phyloP scores from a whole-genome alignment of 2,888 invertebrate genomes.

The Brachyptera putata region DNA sequence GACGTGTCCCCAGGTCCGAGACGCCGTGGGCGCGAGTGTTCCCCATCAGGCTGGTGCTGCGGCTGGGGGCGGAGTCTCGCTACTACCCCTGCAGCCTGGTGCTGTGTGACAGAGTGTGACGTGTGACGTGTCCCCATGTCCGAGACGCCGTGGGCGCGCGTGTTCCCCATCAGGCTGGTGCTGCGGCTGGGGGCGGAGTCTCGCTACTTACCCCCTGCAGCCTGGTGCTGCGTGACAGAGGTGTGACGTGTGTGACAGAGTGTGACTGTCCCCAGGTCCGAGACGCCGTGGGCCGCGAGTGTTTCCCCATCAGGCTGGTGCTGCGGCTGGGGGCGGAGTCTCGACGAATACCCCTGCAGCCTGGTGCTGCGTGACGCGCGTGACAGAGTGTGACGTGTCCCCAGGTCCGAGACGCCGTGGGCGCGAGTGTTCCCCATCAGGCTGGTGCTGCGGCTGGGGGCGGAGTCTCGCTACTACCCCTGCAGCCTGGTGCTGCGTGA shows the following conservation, averaged over 20 bases:
- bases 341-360: constrained; percentile 80
- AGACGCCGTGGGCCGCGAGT: no score
- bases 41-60: constrained; percentile 66
- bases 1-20: no score
- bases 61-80: constrained; percentile 78
- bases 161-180: constrained; percentile 68
- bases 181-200: constrained; percentile 78
- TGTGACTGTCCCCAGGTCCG: no score
- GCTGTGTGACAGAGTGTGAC: no score
- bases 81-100: constrained; percentile 83
- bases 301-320: constrained; percentile 66
- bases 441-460: constrained; percentile 72
- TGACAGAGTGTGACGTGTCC: no score
- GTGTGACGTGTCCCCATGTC: no score
- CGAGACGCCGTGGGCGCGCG: constrained; percentile 82
- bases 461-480: constrained; percentile 84
- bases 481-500: constrained; percentile 47
- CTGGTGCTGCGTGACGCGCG: no score
- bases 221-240: no score
- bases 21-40: no score
- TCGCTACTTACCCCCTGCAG: constrained; percentile 81
- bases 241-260: no score
- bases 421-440: constrained; percentile 69
- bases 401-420: no score
- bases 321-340: constrained; percentile 78